Evolutionary conservation across 1,140 invertebrate genomes (phyloP), one percentile per base, ranked within the genome.

Genomic region (Brachionus manjavacas): DNA sequence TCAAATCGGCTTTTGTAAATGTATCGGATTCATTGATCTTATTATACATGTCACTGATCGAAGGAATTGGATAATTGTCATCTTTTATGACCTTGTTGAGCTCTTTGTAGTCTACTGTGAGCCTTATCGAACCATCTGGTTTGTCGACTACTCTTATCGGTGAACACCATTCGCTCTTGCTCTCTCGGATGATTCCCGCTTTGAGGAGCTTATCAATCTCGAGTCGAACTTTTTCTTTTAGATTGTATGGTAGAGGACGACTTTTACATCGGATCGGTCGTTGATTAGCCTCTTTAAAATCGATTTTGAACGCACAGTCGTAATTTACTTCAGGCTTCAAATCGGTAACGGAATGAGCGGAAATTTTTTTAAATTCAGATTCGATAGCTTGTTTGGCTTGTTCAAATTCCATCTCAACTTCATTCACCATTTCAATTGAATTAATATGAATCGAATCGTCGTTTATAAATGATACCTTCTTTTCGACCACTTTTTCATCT

Each of bases 131-230:
- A 66, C 64, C 64, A 14, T 66, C 25, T 35, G 6, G 28, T 66
- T 66, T 87, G 9, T 79, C n/a, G 23, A 86, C 85, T 1, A 84
- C 83, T 20, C 86, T 85, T 12, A 86, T 85, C 3, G 87, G 85
- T 11, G 83, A 85, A 12, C 86, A 85, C 86, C 85, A 87, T n/a
- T 86, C 80, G 46, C 64, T 72, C 14, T 84, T 49, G 9, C 84
- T 84, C 12, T 11, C 31, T 43, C 81, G 80, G 41, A 86, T 86
- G 16, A 86, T 72, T 23, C 39, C 39, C 2, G 52, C 52, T 20
- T 55, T 14, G 20, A 55, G n/a, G n/a, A 16, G 52, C 12, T 8
- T 55, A 3, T 55, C 52, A 20, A 55, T 55, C 20, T 55, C 52
- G 4, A 16, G 52, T 16, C 52, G 52, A 16, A 55, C 52, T 55